phyloP scores from a whole-genome alignment of 2,113 vertebrate genomes.

The Oophaga pumilio region DNA sequence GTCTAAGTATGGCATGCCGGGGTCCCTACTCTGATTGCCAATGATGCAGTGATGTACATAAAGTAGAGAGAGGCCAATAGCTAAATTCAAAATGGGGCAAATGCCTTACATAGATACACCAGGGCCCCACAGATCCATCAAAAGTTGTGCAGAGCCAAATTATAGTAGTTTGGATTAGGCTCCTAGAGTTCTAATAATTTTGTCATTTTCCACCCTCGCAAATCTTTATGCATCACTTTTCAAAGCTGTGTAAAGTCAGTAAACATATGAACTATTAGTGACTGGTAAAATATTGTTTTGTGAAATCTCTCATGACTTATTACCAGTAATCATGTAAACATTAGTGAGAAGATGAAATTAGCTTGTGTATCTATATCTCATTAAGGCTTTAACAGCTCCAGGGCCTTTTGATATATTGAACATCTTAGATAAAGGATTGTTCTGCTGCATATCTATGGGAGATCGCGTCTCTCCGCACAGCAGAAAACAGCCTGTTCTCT shows the following conservation, averaged over 20 bases:
- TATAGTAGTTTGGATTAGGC: too few species aligned
- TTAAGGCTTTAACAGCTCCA: background rate
- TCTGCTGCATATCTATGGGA: background rate
- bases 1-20: too few species aligned
- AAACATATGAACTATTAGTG: background rate
- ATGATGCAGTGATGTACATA: too few species aligned
- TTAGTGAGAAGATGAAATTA: background rate
- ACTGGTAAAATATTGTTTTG: background rate
- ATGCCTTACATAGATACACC: too few species aligned
- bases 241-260: background rate
- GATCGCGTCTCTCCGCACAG: background rate
- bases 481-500: background rate
- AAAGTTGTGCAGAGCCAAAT: too few species aligned
- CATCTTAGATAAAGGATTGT: background rate
- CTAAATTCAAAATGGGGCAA: too few species aligned
- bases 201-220: background rate
- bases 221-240: background rate
- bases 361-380: background rate
- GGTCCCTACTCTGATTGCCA: too few species aligned
- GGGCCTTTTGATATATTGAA: conserved; percentile 10
- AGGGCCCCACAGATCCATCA: too few species aligned
- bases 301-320: background rate
- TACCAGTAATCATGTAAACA: background rate
- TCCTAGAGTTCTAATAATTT: too few species aligned
- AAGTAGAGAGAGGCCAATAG: too few species aligned